These are phyloP conservation scores for Hemicrepidius hirtus DNA, from an alignment of 2,888 invertebrate genomes.

Conservation along the genomic window DNA sequence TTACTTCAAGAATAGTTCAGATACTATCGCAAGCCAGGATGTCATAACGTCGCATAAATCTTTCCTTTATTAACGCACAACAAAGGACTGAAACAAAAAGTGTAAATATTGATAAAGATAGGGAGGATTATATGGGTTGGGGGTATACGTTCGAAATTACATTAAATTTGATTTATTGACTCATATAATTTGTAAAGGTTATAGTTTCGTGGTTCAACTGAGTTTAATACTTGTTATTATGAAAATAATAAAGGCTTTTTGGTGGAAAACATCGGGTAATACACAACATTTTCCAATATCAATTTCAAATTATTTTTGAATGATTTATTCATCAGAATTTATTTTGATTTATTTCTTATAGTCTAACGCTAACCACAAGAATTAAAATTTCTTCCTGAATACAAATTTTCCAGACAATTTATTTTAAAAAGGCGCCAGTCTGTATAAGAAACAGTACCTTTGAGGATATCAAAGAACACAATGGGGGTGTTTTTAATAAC, in stretches of 20 bases:
- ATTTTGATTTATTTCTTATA: too few relatives aligned
- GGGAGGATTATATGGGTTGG: slow-evolving; percentile 19
- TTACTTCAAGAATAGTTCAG: slow-evolving; percentile 50
- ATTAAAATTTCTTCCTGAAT: neutral
- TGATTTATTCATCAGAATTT: too few relatives aligned
- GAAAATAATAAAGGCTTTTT: neutral
- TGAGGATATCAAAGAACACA: slow-evolving; percentile 32
- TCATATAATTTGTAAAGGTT: slow-evolving; percentile 34
- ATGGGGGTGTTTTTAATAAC: slow-evolving; percentile 39
- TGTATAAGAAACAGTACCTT: slow-evolving; percentile 18
- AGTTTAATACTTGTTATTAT: slow-evolving; percentile 13
- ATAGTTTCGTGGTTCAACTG: slow-evolving; percentile 34
- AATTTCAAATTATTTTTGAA: neutral
- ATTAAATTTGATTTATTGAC: slow-evolving; percentile 47
- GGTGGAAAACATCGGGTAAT: neutral
- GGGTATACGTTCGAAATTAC: slow-evolving; percentile 12
- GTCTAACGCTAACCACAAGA: too few relatives aligned
- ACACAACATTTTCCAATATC: neutral
- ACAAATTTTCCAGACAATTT: slow-evolving; percentile 3
- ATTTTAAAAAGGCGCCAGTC: slow-evolving; percentile 9
- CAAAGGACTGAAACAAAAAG: slow-evolving; percentile 41
- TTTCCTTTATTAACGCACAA: slow-evolving; percentile 44
- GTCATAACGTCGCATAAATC: slow-evolving; percentile 45
- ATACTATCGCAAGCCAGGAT: slow-evolving; percentile 38
- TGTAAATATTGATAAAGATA: slow-evolving; percentile 15